A percentile compares a stretch with the other conserved stretches of the same genome.
These are phyloP conservation scores for Nemapogon koenigi DNA, from an alignment of 2,888 invertebrate genomes.

Conservation along the genomic window DNA sequence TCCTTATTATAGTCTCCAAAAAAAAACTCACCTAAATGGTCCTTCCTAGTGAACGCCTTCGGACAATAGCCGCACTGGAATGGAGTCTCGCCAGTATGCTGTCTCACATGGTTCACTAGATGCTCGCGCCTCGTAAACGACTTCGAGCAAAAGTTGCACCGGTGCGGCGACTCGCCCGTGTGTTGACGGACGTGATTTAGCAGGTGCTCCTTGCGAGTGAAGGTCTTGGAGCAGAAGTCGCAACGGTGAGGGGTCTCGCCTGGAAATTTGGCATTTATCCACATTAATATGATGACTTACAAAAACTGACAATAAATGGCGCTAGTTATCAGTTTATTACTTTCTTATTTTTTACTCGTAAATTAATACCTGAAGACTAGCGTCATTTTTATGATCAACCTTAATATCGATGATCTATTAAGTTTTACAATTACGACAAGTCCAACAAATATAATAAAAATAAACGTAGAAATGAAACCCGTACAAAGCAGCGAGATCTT, in stretches of 20 bases:
- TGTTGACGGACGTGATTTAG: slow-evolving; percentile 80
- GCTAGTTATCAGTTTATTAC: no score
- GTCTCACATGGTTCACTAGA: slow-evolving; percentile 84
- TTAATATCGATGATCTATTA: no score
- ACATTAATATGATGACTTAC: no score
- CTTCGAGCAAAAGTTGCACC: slow-evolving; percentile 86
- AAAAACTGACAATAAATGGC: no score
- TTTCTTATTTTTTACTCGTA: no score
- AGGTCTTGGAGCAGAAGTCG: slow-evolving; percentile 81
- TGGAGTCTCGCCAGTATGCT: slow-evolving; percentile 78
- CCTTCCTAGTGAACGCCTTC: slow-evolving; percentile 85
- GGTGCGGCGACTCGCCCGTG: slow-evolving; percentile 83
- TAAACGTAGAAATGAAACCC: no score
- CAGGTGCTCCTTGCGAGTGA: slow-evolving; percentile 78
- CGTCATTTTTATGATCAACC: no score
- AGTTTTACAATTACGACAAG: no score
- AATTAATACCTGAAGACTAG: no score
- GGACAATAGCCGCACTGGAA: slow-evolving; percentile 86
- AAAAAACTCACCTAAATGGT: slow-evolving; percentile 72
- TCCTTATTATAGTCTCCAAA: no score
- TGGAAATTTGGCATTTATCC: slow-evolving; percentile 21
- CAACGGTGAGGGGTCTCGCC: slow-evolving; percentile 80
- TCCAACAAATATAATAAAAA: no score
- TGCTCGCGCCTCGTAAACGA: slow-evolving; percentile 88
- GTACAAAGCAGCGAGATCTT: no score